Base-by-base conservation (phyloP, 2,888 invertebrate genomes). In the Himalopsyche japonica region DNA sequence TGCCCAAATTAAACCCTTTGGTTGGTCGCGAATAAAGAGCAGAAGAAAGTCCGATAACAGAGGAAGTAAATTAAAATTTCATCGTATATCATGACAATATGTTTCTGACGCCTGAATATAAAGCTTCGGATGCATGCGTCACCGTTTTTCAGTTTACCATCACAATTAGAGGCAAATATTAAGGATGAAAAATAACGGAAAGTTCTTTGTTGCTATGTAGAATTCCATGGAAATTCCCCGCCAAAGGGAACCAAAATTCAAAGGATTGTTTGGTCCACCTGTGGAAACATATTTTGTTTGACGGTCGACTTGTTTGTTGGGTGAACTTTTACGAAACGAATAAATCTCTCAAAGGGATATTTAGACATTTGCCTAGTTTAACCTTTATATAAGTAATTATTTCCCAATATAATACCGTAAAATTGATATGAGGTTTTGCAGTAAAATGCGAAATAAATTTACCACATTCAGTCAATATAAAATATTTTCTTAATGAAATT, bases 181-280 rank as follows among this genome's bases (percentile, higher is more conserved):
- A 64, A 34, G 32, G 57, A 34, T 12, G 20, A 57, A 80, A 47
- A 80, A 80, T 37, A 64, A 77, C 34, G n/a, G 10, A n/a, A 43
- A 57, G 20, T 37, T 57, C 64, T 34, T 80, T 80, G 27, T 57
- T 30, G 70, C n/a, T 18, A n/a, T 34, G 15, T 15, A 34, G 34
- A 37, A 37, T 37, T 37, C 30, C 37, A 77, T n/a, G 64, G 10
- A 20, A 80, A 80, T 34, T 64, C n/a, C 37, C 64, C 32, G 20
- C 64, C 80, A 80, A 80, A 80, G 80, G 80, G 70, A 80, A 80
- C 12, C 70, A 70, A 37, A 80, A 57, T 64, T 80, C 80, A 80
- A 80, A 80, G 80, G 32, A 27, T 37, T 64, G 32, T 80, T 80
- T 64, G 20, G 64, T 34, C 37, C 34, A 24, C n/a, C 37, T 37